These are phyloP conservation scores for Parascotia fuliginaria DNA, from an alignment of 2,888 invertebrate species.

Conservation along the genomic window DNA sequence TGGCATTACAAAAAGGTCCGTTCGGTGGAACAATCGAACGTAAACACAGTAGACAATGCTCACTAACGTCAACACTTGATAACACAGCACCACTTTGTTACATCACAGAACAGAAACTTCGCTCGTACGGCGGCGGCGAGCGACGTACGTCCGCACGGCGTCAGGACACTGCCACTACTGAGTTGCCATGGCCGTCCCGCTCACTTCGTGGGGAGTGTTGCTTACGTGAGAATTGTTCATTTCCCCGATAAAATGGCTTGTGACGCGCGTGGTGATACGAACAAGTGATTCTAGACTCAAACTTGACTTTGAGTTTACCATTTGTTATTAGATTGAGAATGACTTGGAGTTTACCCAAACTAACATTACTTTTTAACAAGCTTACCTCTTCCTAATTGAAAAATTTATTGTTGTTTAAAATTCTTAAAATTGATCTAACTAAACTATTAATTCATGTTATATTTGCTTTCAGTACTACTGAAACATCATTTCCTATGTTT, in stretches of 20 bases:
- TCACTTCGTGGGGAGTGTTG: conserved; percentile 69
- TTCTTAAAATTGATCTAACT: too few species aligned
- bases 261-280: background rate
- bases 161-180: conserved; percentile 46
- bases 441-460: too few species aligned
- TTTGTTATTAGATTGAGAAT: too few species aligned
- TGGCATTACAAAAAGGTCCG: conserved; percentile 14
- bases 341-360: too few species aligned
- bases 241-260: conserved; percentile 14
- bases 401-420: too few species aligned
- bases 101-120: conserved; percentile 60
- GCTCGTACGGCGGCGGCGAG: conserved; percentile 30
- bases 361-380: too few species aligned
- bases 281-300: background rate
- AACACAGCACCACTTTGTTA: conserved; percentile 52
- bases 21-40: conserved; percentile 53
- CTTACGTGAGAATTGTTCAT: conserved; percentile 27
- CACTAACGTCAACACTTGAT: conserved; percentile 53
- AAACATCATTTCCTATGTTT: too few species aligned
- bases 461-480: too few species aligned
- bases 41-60: conserved; percentile 67
- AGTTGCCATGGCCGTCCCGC: conserved; percentile 71
- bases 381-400: too few species aligned
- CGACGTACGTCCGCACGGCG: conserved; percentile 40
- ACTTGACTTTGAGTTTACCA: too few species aligned